phyloP scores from a whole-genome alignment of 2,797 vertebrate genomes.

The Spea hammondii region DNA sequence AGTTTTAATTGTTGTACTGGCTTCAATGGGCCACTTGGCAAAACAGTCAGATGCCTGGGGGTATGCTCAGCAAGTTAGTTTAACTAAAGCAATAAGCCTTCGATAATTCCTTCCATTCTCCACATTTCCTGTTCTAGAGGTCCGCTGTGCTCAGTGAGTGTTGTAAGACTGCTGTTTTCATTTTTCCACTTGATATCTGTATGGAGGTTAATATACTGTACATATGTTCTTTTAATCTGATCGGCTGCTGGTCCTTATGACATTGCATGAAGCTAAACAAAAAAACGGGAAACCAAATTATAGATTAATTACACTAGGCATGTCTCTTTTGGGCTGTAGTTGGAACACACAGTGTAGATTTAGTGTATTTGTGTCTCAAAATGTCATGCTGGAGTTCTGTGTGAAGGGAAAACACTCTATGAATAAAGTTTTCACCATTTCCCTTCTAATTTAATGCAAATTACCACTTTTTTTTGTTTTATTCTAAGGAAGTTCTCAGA shows the following conservation, averaged over 20 bases:
- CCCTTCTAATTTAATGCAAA: no score
- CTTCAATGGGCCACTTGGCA: slow-evolving; percentile 39
- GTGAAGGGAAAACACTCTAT: no score
- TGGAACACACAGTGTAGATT: no score
- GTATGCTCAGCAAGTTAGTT: slow-evolving; percentile 42
- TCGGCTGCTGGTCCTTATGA: slow-evolving; percentile 18
- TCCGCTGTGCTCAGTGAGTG: slow-evolving; percentile 19
- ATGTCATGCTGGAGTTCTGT: no score
- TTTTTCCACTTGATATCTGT: slow-evolving; percentile 43
- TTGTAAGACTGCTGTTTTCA: slow-evolving; percentile 45
- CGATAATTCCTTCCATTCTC: slow-evolving; percentile 50
- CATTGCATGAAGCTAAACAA: slow-evolving; percentile 6
- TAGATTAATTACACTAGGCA: neutral
- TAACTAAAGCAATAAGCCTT: slow-evolving; percentile 50
- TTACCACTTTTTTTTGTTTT: no score
- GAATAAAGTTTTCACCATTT: no score
- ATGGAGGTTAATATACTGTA: slow-evolving; percentile 40
- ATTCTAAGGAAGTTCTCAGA: no score
- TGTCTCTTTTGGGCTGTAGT: neutral
- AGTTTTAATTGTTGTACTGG: slow-evolving; percentile 33
- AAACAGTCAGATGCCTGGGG: slow-evolving; percentile 21
- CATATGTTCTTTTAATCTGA: slow-evolving; percentile 41
- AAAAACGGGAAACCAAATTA: slow-evolving; percentile 5
- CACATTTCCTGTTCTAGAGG: slow-evolving; percentile 34
- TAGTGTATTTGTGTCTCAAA: no score